Base-by-base conservation (phyloP, 2,888 invertebrate species). In the Latheticus oryzae region DNA sequence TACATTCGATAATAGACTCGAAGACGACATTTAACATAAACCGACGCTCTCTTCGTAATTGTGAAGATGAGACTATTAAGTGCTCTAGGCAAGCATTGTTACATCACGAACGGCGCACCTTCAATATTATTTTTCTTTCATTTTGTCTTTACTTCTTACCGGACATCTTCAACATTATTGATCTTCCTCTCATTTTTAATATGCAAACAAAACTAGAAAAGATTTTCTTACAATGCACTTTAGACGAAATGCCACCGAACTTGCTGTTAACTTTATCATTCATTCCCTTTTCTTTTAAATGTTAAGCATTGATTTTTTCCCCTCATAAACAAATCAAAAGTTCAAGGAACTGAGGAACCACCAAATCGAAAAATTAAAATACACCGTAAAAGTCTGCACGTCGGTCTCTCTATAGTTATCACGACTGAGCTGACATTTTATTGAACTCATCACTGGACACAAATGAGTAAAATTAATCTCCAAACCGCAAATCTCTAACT, bases 91-190 rank as follows among this genome's bases (percentile, higher is more conserved):
- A 9, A 48, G 47, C 42, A 40, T 38, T 58, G 58, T 58, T 58
- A 48, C 58, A 58, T 53, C 58, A 58, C 58, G 58, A 58, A 24
- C 42, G 58, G 53, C 58, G 54, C 58, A 53, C 58, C 58, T 58
- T 42, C 15, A 42, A 42, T 52, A 53, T 48, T 47, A 33, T 40
- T 54, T 53, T 48, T 42, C 5, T n/a, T 37, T 50, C 40, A 11
- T 35, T 42, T 50, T 28, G 33, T 28, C 35, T 19, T 32, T 15
- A 3, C 21, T 23, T 40, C 12, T 15, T 9, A 26, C 24, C 24
- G 5, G 28, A 17, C 28, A 26, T 38, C n/a, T 15, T 9, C 23
- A 24, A 28, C n/a, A 26, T 42, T 42, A 12, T 42, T 24, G 42
- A 24, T 42, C 13, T 43, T 43, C 12, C 11, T 33, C 5, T 21